Percentiles rank a stretch among this genome's conserved stretches.
These are phyloP conservation scores for Meta bourneti DNA, from an alignment of 2,888 invertebrate species.

Conservation along the genomic window DNA sequence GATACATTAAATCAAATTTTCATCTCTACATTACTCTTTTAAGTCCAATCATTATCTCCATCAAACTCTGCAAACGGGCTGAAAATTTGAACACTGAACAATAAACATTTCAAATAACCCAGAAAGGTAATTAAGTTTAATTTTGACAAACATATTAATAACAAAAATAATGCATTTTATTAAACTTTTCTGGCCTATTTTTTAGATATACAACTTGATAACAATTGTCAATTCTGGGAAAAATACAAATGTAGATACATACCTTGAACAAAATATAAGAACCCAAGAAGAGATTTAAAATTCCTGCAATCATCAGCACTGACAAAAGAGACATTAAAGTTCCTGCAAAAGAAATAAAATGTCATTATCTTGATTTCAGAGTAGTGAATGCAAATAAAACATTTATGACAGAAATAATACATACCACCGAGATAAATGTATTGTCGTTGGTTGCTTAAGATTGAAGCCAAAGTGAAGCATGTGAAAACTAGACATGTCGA, in stretches of 20 bases:
- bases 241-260: slow-evolving; percentile 77
- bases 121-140: too few species aligned
- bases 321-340: slow-evolving; percentile 91
- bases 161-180: too few species aligned
- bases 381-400: background rate
- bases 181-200: too few species aligned
- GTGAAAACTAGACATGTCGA: slow-evolving; percentile 93
- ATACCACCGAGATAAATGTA: slow-evolving; percentile 93
- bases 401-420: slow-evolving; percentile 32
- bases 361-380: background rate
- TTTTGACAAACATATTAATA: too few species aligned
- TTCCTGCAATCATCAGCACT: slow-evolving; percentile 88
- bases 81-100: too few species aligned
- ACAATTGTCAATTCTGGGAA: background rate
- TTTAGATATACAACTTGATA: too few species aligned
- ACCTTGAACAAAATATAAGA: slow-evolving; percentile 90
- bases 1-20: too few species aligned
- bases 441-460: slow-evolving; percentile 92
- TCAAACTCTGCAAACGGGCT: too few species aligned
- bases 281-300: slow-evolving; percentile 92
- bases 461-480: slow-evolving; percentile 92
- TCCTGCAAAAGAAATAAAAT: slow-evolving; percentile 79
- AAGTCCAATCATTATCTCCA: too few species aligned
- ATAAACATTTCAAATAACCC: too few species aligned
- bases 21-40: too few species aligned